Conservation (phyloP, 1,140 invertebrate genomes). For the Heliconius hewitsoni region DNA sequence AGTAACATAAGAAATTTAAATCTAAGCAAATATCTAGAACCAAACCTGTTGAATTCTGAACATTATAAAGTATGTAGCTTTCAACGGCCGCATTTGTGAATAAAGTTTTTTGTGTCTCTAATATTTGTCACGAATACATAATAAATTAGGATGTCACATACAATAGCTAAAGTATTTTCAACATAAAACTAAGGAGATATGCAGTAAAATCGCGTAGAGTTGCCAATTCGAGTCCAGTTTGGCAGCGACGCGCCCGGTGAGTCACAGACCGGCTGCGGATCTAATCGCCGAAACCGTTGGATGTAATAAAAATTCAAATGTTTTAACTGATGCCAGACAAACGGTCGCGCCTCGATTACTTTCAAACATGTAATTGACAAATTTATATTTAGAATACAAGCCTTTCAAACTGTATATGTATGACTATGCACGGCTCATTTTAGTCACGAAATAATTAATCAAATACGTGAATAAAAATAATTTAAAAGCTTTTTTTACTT, state of each 20-base stretch:
- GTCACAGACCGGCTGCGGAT: constrained; percentile 50
- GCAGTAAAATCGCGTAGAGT: constrained; percentile 24
- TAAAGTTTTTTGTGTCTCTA: constrained; percentile 16
- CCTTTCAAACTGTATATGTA: constrained; percentile 16
- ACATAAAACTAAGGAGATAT: constrained; percentile 21
- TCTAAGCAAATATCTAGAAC: not conserved
- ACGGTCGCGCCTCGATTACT: constrained; percentile 46
- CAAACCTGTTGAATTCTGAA: not conserved
- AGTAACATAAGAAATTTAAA: not conserved
- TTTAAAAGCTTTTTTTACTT: too few species aligned
- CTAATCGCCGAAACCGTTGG: constrained; percentile 66
- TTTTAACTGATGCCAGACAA: constrained; percentile 48
- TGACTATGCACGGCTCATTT: not conserved
- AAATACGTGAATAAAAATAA: not conserved
- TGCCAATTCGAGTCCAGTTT: constrained; percentile 32
- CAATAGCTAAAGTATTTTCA: constrained; percentile 21
- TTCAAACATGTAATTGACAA: constrained; percentile 47
- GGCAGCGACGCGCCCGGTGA: constrained; percentile 49
- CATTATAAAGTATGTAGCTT: constrained; percentile 2
- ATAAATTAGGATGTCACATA: not conserved
- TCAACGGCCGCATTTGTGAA: constrained; percentile 31
- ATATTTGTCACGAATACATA: constrained; percentile 10
- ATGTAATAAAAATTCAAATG: constrained; percentile 60
- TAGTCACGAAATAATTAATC: not conserved
- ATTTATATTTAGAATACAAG: constrained; percentile 47